Conservation (phyloP, 64 coral and sea anemone species). For the Platygyra sinensis region DNA sequence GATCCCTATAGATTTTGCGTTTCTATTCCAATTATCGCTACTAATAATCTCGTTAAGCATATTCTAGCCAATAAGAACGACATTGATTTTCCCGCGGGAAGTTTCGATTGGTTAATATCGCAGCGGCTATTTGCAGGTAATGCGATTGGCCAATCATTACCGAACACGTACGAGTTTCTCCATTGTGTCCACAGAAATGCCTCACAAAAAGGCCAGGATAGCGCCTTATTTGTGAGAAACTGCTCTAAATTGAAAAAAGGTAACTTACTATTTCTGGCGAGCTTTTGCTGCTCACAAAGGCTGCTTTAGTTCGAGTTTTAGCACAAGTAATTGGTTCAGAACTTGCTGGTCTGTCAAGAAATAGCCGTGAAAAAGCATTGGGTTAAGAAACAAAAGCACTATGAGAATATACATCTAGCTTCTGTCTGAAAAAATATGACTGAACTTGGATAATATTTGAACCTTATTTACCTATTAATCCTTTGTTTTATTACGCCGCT, state of each 20-base stretch:
- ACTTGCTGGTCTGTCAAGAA: constrained; percentile 31
- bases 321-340: constrained; percentile 10
- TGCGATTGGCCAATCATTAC: no score
- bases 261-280: constrained; percentile 55
- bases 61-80: no score
- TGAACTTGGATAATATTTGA: neutral
- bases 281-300: constrained; percentile 63
- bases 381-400: neutral
- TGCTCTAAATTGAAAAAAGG: neutral
- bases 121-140: no score
- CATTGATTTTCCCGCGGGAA: no score
- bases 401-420: neutral
- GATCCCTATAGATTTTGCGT: no score
- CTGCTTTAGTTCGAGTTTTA: constrained; percentile 61
- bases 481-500: neutral
- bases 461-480: neutral
- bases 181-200: no score
- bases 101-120: no score
- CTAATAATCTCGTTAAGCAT: no score
- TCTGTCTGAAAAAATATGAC: neutral
- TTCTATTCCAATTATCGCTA: no score
- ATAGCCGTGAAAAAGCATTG: neutral
- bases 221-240: no score
- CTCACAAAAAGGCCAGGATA: no score
- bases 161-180: no score